Base-by-base conservation (phyloP, 2,113 vertebrate genomes). In the Leuciscus idus region DNA sequence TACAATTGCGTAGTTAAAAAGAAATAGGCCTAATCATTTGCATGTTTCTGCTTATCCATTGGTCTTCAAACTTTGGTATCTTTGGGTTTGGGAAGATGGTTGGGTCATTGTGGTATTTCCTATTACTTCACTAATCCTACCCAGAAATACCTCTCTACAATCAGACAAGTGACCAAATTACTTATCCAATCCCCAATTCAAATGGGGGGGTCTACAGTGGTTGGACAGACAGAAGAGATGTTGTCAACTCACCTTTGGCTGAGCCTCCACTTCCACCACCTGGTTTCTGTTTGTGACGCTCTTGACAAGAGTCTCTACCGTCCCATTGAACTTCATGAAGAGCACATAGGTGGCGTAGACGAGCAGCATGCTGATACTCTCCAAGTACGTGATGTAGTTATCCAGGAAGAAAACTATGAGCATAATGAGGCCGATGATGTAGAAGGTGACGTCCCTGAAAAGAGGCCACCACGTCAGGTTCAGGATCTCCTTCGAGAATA, bases 391-490 rank as follows among this genome's bases (percentile, higher is more conserved):
- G 93, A 99, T 99, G 87, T 93, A 19, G 89, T 99, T 99, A 96
- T 99, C 98, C 96, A 99, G 92, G 95, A 99, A 99, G 94, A 99
- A 99, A 86, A 96, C 91, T 84, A 99, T 99, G 83, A 99, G 96
- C 95, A 99, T 94, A 93, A 98, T 95, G 93, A 99, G 95, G 93
- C 96, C 98, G 90, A 99, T 0, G 61, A 98, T 99, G 95, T 99
- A 99, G 94, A 99, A 99, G 88, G 97, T 96, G 88, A 99, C 97
- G 87, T 99, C 98, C 48, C 98, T 95, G 93, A 99, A 99, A 33
- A 99, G 97, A 0, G 98, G 98, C 98, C 98, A 99, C 98, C 98
- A 99, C 0, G 98, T 99, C 61, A 99, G 93, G 93, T 98, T 97
- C 89, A 99, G 95, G 90, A 99, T 97, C 93, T 99, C 97, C 92